A percentile compares a stretch with the other conserved stretches of the same genome.
These are phyloP conservation scores for Limonius californicus DNA, from an alignment of 1,140 invertebrate species.

Conservation along the genomic window DNA sequence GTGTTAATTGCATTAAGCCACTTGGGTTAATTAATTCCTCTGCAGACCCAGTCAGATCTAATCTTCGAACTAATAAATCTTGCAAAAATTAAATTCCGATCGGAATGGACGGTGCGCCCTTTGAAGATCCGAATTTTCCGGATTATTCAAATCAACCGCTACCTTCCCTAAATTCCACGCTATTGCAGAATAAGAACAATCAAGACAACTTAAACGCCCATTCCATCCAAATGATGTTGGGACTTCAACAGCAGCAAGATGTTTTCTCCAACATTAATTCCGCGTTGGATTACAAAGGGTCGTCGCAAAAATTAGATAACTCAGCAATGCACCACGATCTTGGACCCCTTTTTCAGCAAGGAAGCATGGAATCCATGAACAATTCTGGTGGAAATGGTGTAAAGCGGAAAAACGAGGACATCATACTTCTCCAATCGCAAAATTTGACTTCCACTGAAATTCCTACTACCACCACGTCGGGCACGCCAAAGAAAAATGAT, in stretches of 20 bases:
- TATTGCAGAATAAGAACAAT: conserved; percentile 46
- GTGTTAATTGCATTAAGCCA: conserved; percentile 15
- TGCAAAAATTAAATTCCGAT: background rate
- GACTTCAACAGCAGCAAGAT: conserved; percentile 55
- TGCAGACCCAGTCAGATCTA: background rate
- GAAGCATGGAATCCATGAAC: conserved; percentile 41
- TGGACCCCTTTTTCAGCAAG: conserved; percentile 39
- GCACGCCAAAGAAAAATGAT: conserved; percentile 49
- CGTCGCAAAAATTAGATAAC: conserved; percentile 38
- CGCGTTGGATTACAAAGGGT: conserved; percentile 44
- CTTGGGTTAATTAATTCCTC: background rate
- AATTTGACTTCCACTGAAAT: conserved; percentile 42
- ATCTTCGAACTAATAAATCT: background rate
- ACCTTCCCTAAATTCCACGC: conserved; percentile 48
- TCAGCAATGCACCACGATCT: conserved; percentile 45
- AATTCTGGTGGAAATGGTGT: conserved; percentile 46
- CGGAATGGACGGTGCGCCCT: conserved; percentile 60
- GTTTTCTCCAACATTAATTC: conserved; percentile 44
- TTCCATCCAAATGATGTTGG: conserved; percentile 71
- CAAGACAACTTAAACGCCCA: conserved; percentile 53
- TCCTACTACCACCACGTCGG: conserved; percentile 36
- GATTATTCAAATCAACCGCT: conserved; percentile 64
- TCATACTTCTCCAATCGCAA: conserved; percentile 50
- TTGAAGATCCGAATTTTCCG: conserved; percentile 71
- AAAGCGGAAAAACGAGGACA: conserved; percentile 53